Conservation (phyloP, 2,113 vertebrate genomes). For the Vombatus ursinus region DNA sequence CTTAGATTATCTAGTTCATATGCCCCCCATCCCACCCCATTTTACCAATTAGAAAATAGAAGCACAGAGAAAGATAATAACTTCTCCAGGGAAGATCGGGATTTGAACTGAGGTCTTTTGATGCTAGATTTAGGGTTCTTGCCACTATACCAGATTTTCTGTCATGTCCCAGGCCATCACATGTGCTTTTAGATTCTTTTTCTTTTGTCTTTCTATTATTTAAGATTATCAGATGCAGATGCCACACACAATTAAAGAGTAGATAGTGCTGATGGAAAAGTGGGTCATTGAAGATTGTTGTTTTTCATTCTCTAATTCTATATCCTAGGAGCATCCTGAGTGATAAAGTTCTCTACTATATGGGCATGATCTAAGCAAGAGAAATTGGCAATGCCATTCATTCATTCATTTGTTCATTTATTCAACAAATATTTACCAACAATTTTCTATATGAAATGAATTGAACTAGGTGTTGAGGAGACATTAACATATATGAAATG, state of each 20-base stretch:
- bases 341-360: neutral
- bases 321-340: neutral
- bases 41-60: neutral
- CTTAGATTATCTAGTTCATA: neutral
- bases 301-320: neutral
- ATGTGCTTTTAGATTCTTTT: neutral
- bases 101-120: neutral
- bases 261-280: neutral
- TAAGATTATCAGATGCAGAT: neutral
- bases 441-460: no score
- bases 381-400: no score
- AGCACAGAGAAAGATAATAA: neutral
- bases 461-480: no score
- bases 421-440: no score
- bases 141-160: neutral
- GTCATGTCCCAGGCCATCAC: neutral
- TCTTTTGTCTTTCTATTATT: neutral
- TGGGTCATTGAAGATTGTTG: neutral
- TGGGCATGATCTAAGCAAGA: no score
- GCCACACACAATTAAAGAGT: neutral
- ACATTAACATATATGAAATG: no score
- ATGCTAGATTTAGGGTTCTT: neutral
- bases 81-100: neutral
- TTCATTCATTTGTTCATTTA: no score
- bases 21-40: neutral